Evolutionary conservation across 2,888 invertebrate genomes (phyloP).

Genomic region (Hemicrepidius hirtus): DNA sequence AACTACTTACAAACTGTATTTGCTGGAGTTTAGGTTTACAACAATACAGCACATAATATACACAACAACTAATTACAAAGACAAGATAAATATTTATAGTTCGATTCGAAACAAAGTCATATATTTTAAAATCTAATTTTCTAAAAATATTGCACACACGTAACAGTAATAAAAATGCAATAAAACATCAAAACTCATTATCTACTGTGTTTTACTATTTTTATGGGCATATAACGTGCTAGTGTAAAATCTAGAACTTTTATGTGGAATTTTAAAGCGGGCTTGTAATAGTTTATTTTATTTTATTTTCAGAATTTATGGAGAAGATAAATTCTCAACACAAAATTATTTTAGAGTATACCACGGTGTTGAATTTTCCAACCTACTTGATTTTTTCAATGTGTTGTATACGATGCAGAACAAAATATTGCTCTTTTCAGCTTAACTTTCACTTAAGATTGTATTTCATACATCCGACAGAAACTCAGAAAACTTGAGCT

Average conservation of each 20-base stretch:
- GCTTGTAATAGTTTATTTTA: neutral
- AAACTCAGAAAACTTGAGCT: neutral
- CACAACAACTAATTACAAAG: no score
- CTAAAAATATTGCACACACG: constrained; percentile 36
- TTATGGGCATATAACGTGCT: constrained; percentile 43
- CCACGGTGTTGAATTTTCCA: no score
- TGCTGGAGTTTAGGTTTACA: no score
- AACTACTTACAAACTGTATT: no score
- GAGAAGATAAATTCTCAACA: no score
- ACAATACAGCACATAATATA: no score
- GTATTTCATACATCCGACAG: neutral
- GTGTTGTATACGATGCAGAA: no score
- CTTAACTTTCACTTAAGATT: no score
- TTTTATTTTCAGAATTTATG: neutral
- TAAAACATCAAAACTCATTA: constrained; percentile 47
- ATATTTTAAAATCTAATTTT: constrained; percentile 8
- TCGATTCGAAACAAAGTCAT: neutral
- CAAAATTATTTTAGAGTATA: no score
- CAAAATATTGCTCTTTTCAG: no score
- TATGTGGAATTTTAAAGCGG: constrained; percentile 32
- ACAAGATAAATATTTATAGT: neutral
- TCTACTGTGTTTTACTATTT: constrained; percentile 44
- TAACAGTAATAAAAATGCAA: constrained; percentile 44
- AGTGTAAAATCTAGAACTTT: constrained; percentile 39
- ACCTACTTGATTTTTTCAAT: no score